Evolutionary conservation across 2,113 vertebrate genomes (phyloP), one percentile per base, ranked within the genome.

Genomic region (Gila orcuttii): DNA sequence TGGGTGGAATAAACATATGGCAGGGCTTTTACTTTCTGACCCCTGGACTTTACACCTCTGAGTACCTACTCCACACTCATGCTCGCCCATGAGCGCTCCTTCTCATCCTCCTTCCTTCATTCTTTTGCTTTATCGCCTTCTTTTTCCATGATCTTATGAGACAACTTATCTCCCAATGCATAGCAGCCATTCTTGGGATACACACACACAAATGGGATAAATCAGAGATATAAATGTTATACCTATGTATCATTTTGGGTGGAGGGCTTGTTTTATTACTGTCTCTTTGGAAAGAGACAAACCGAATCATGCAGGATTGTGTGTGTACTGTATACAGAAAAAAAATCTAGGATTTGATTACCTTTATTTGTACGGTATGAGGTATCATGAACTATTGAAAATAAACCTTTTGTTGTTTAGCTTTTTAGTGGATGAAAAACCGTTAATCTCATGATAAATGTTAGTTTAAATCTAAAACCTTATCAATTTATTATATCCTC

Each of bases 171-270:
- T 82, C 71, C 64, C 55, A 80, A 47, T 79, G 83, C 87, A 88
- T 83, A 86, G 84, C 86, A 83, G 23, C 74, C 85, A 76, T 87
- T 86, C 31, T 66, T 86, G n/a, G 81, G 86, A 86, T 79, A 86
- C 75, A 79, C 82, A 86, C 69, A 73, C 75, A 87, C 75, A 80
- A n/a, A n/a, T n/a, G n/a, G n/a, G 28, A 86, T 87, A 69, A 73
- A 81, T 76, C 86, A 84, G 19, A 86, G 55, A 83, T 60, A 75
- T 45, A 76, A 80, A 42, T 42, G 52, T 31, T 76, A 33, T 68
- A 64, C 33, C 55, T 69, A 74, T 79, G 83, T 64, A 87, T 89
- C 64, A 86, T 75, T 87, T 88, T 52, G 59, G 60, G 77, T 76
- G 82, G 76, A 68, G 78, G 55, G 78, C 55, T 45, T 82, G 84